Base-by-base conservation (phyloP, 2,888 invertebrate species). In the Dolichomitus sp. region DNA sequence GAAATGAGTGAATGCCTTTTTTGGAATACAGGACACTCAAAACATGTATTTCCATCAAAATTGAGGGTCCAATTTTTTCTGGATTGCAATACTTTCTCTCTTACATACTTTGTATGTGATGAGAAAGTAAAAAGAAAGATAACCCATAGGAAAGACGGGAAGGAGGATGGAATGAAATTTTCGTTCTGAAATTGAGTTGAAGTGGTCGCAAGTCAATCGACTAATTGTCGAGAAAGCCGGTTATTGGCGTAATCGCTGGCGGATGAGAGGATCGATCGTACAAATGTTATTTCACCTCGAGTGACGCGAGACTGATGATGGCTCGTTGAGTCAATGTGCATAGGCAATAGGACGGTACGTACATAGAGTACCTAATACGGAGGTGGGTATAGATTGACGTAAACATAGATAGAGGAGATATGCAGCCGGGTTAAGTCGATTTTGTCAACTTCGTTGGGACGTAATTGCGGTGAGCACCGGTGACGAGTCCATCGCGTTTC, bases 401-500 rank as follows among this genome's bases (percentile, higher is more conserved):
- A 68, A 42, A 48, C 19, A 30, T 33, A 66, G 48, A 54, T 45
- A 19, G 54, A 37, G 48, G 12, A 68, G 70, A 59, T 50, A 30
- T 50, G 45, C 33, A 48, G 61, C 14, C 37, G 76, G 45, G 63
- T 45, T 57, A 74, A 40, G 77, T 77, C 78, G 78, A 81, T 81
- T 81, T 81, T 66, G 80, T 80, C 61, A 83, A 80, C 70, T 76
- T 80, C 83, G 80, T 79, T 57, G 33, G 30, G 59, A 69, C 52
- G 70, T 83, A 83, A 83, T 83, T 83, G 83, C 61, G 80, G 76
- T 27, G n/a, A 30, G 69, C 52, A 82, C 69, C 74, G 83, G 80
- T 72, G 80, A 79, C 70, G 76, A 80, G 66, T 80, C 50, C 75
- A 68, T 76, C 80, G 52, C 75, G 76, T 83, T 83, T 83, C 83